Conservation (phyloP, 2,113 vertebrate genomes). For the Peromyscus polionotus region DNA sequence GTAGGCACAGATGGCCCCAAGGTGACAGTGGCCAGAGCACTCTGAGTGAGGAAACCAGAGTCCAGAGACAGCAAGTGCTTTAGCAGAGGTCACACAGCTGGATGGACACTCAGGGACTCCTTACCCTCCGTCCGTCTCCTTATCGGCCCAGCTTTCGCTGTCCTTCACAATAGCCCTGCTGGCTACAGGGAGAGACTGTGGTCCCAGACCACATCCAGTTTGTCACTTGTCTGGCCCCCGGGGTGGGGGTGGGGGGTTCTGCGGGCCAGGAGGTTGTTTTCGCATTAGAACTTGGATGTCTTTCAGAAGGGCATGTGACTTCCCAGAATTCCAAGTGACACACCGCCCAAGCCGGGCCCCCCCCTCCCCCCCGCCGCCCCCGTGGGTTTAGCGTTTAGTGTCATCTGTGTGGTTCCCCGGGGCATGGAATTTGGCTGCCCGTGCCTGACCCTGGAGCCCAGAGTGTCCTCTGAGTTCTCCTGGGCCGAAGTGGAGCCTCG, state of each 20-base stretch:
- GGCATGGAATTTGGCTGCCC: not conserved
- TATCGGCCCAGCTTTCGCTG: not conserved
- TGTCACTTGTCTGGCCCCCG: not conserved
- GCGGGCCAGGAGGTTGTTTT: not conserved
- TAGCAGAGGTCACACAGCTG: not conserved
- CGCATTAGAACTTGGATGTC: not conserved
- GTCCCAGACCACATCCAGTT: not conserved
- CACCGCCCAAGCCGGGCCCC: too few species aligned
- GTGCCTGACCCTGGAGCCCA: not conserved
- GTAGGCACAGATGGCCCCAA: not conserved
- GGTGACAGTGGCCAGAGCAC: not conserved
- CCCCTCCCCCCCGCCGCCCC: too few species aligned
- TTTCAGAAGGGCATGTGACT: not conserved
- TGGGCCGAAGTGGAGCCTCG: not conserved
- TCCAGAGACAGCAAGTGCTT: not conserved
- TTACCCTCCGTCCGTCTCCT: fast-evolving
- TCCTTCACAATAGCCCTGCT: not conserved
- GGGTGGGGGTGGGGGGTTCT: not conserved
- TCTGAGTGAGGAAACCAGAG: not conserved
- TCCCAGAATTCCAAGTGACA: not conserved
- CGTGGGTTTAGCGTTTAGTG: not conserved
- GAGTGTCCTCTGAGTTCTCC: not conserved
- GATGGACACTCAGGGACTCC: not conserved
- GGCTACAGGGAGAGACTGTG: not conserved
- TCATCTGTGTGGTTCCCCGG: not conserved